phyloP scores from a whole-genome alignment of 2,797 vertebrate genomes.

The Sebastolobus alascanus region DNA sequence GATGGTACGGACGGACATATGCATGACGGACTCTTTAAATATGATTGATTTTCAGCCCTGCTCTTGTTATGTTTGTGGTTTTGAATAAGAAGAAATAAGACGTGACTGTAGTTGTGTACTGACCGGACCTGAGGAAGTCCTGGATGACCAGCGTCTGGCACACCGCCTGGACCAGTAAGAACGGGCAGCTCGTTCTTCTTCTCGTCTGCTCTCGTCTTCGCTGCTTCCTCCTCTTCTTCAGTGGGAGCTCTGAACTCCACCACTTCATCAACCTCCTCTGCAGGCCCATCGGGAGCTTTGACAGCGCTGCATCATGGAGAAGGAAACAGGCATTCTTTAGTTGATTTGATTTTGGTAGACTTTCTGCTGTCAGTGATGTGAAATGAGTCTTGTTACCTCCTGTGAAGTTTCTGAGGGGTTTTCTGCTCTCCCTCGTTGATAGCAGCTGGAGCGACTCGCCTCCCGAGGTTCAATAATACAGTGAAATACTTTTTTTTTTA shows the following conservation, averaged over 20 bases:
- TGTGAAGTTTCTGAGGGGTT: neutral
- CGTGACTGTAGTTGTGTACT: neutral
- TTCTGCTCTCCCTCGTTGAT: neutral
- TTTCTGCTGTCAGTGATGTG: neutral
- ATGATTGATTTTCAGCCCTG: neutral
- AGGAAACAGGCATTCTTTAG: constrained; percentile 1
- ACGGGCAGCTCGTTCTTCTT: neutral
- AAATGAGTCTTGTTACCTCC: neutral
- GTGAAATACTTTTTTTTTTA: neutral
- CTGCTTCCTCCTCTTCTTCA: constrained; percentile 5
- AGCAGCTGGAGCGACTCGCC: neutral
- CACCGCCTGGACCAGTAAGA: neutral
- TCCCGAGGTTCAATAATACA: neutral
- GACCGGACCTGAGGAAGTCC: neutral
- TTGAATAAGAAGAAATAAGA: neutral
- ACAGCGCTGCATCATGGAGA: neutral
- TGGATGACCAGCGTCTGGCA: constrained; percentile 3
- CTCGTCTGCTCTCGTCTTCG: neutral
- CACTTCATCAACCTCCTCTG: constrained; percentile 3
- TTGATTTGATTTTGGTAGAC: neutral
- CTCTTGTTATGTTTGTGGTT: neutral
- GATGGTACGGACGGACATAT: neutral
- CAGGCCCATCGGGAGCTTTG: constrained; percentile 7
- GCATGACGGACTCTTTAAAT: no score
- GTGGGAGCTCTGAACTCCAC: neutral